Evolutionary conservation across 35 echinoderm and acorn worm species (phyloP).

Genomic region (Acanthaster planci): DNA sequence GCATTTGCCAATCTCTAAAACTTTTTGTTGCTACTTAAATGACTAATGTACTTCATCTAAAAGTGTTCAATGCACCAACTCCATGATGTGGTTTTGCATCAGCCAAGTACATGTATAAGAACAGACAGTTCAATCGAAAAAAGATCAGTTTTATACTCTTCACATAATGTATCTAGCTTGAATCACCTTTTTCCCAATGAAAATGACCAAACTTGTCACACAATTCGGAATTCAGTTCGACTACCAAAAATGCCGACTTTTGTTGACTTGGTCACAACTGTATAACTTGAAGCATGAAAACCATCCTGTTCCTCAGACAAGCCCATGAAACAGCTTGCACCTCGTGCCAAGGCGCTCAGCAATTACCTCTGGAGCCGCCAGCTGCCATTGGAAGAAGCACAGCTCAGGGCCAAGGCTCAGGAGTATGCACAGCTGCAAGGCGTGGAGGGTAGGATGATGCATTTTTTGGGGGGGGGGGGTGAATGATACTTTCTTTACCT

Average conservation of each 20-base stretch:
- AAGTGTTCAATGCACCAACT: too few species aligned
- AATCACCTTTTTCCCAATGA: not conserved
- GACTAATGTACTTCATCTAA: too few species aligned
- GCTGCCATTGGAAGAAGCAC: slow-evolving; percentile 67
- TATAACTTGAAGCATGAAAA: not conserved
- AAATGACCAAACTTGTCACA: not conserved
- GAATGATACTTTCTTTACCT: too few species aligned
- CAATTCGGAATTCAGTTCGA: not conserved
- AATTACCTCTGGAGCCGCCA: slow-evolving; percentile 79
- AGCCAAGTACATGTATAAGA: too few species aligned
- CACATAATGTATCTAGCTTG: too few species aligned
- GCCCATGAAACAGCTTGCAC: slow-evolving; percentile 43
- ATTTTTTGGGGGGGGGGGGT: too few species aligned
- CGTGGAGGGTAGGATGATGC: slow-evolving; percentile 41
- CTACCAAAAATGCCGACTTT: not conserved
- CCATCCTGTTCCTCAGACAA: not conserved
- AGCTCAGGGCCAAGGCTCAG: slow-evolving; percentile 59
- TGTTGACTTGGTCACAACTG: not conserved
- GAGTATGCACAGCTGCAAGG: slow-evolving; percentile 48
- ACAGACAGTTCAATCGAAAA: too few species aligned
- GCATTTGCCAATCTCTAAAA: too few species aligned
- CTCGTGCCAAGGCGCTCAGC: slow-evolving; percentile 38
- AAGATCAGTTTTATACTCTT: too few species aligned
- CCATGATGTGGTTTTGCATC: too few species aligned
- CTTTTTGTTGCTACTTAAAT: too few species aligned